Percentiles rank a stretch among this genome's conserved stretches.
Conservation (phyloP, 2,888 invertebrate species). For the Cremastinae sp. region DNA sequence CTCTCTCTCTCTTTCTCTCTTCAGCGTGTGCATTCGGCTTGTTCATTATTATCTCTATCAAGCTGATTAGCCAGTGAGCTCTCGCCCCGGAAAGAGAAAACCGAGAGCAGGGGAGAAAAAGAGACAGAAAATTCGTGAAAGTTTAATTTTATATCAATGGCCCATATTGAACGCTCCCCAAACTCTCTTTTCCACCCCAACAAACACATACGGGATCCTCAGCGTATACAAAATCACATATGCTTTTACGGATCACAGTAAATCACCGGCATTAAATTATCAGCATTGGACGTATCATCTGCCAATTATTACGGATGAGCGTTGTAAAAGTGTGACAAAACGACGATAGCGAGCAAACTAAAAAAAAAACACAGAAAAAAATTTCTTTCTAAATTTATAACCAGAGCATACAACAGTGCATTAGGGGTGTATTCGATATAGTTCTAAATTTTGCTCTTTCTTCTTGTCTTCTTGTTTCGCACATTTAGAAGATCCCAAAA, state of each 20-base stretch:
- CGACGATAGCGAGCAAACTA: not conserved
- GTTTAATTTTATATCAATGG: slow-evolving; percentile 68
- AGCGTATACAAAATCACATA: not conserved
- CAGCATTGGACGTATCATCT: slow-evolving; percentile 73
- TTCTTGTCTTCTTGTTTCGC: too few relatives aligned
- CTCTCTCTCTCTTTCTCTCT: slow-evolving; percentile 4
- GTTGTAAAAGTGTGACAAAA: slow-evolving; percentile 59
- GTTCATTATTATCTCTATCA: slow-evolving; percentile 60
- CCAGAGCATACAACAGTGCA: too few relatives aligned
- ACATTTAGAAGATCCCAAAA: not conserved
- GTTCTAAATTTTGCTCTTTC: too few relatives aligned
- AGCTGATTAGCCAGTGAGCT: slow-evolving; percentile 57
- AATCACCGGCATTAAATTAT: slow-evolving; percentile 73
- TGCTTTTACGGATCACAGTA: slow-evolving; percentile 58
- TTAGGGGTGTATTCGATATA: too few relatives aligned
- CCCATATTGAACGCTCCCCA: slow-evolving; percentile 15
- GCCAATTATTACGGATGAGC: slow-evolving; percentile 72
- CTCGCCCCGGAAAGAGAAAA: slow-evolving; percentile 36
- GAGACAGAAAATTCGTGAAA: slow-evolving; percentile 67
- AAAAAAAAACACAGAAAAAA: slow-evolving; percentile 41
- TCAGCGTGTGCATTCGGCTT: slow-evolving; percentile 21
- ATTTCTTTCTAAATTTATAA: too few relatives aligned
- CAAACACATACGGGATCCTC: not conserved
- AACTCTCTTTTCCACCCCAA: slow-evolving; percentile 11
- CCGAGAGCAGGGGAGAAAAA: slow-evolving; percentile 25